Conservation (phyloP, 2,113 vertebrate genomes). For the Rhineura floridana region DNA sequence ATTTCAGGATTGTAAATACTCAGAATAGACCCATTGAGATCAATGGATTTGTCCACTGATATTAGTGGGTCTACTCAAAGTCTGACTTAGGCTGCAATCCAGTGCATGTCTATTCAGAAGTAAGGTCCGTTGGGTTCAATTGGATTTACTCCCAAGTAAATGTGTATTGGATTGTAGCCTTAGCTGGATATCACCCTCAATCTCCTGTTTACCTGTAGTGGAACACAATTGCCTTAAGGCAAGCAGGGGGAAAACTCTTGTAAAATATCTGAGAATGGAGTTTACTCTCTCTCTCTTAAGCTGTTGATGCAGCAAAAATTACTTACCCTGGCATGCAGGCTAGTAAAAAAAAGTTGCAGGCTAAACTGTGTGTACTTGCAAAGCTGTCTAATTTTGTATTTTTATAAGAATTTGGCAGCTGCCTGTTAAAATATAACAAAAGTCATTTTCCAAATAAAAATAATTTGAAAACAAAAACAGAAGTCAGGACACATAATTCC, state of each 20-base stretch:
- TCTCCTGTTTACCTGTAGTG: not conserved
- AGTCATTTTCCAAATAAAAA: not conserved
- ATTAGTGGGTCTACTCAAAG: too few species aligned
- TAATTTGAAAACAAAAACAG: not conserved
- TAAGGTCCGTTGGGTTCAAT: too few species aligned
- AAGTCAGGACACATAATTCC: not conserved
- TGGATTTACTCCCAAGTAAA: too few species aligned
- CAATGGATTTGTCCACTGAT: too few species aligned
- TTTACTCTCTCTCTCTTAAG: not conserved
- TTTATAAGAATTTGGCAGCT: not conserved
- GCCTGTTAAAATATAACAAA: not conserved
- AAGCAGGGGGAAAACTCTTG: not conserved
- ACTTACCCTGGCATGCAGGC: not conserved
- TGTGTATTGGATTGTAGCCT: too few species aligned
- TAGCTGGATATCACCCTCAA: too few species aligned
- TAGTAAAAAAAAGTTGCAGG: too few species aligned
- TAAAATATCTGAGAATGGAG: not conserved
- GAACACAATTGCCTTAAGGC: not conserved
- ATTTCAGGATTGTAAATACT: not conserved
- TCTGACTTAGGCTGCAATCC: too few species aligned
- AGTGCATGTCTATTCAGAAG: too few species aligned
- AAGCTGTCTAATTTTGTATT: not conserved
- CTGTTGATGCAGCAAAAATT: not conserved
- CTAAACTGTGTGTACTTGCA: not conserved
- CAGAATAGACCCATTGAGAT: too few species aligned